These are phyloP conservation scores for Drosophila kanapiae DNA, from an alignment of 1,140 invertebrate genomes.

Conservation along the genomic window DNA sequence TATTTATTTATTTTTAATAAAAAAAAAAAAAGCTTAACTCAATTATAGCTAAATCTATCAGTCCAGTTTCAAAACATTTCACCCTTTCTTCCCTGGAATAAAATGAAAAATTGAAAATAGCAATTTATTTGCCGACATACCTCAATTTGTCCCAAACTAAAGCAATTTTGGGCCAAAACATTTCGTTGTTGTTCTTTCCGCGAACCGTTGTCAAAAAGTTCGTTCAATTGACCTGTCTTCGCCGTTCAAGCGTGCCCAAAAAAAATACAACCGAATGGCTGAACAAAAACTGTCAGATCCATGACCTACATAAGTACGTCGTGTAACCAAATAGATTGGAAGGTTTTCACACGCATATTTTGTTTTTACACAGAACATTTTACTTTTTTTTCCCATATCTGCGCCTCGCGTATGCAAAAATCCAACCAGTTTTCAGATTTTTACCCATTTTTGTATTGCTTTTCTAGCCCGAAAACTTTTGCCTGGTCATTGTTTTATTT, in stretches of 20 bases:
- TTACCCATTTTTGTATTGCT: slow-evolving; percentile 43
- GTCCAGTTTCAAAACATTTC: background rate
- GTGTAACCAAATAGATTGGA: slow-evolving; percentile 50
- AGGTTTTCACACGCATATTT: slow-evolving; percentile 47
- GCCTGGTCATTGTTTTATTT: background rate
- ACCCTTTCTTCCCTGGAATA: background rate
- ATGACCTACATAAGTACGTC: slow-evolving; percentile 49
- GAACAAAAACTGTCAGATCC: slow-evolving; percentile 39
- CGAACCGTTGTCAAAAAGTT: slow-evolving; percentile 24
- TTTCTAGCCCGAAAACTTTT: slow-evolving; percentile 34
- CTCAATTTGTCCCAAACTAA: slow-evolving; percentile 10
- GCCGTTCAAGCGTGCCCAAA: slow-evolving; percentile 20
- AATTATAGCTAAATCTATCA: background rate
- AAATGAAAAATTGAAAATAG: slow-evolving; percentile 14
- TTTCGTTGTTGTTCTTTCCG: slow-evolving; percentile 5
- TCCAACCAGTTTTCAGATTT: slow-evolving; percentile 53
- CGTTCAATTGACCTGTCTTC: slow-evolving; percentile 42
- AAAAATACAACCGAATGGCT: slow-evolving; percentile 27
- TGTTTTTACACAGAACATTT: slow-evolving; percentile 11
- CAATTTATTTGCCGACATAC: slow-evolving; percentile 20
- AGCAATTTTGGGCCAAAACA: slow-evolving; percentile 14
- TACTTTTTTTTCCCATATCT: slow-evolving; percentile 9
- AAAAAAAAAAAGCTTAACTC: background rate
- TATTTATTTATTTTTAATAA: no score
- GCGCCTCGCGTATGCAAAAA: slow-evolving; percentile 31